Evolutionary conservation across 2,113 vertebrate genomes (phyloP).

Genomic region (Alligator sinensis): DNA sequence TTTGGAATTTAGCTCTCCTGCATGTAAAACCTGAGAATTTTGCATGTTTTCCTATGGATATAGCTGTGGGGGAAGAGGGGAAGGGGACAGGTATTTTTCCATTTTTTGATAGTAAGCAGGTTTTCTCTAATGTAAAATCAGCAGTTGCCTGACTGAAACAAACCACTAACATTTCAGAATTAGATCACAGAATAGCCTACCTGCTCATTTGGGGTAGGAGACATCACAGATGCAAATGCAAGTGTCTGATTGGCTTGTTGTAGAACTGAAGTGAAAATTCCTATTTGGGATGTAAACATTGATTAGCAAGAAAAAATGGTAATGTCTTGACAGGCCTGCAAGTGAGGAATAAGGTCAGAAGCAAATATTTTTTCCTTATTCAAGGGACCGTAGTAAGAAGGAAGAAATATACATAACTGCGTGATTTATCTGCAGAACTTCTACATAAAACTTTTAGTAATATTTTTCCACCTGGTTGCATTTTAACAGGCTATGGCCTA

Average conservation of each 20-base stretch:
- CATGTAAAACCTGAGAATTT: not conserved
- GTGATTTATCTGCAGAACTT: not conserved
- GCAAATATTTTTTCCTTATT: not conserved
- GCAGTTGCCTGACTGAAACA: not conserved
- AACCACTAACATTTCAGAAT: not conserved
- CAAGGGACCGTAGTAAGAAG: not conserved
- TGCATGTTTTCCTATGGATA: not conserved
- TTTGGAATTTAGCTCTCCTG: not conserved
- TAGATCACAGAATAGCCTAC: not conserved
- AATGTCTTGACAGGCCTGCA: not conserved
- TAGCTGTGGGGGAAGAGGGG: not conserved
- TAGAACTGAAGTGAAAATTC: not conserved
- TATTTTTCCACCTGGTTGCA: not conserved
- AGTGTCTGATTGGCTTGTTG: not conserved
- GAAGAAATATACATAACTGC: not conserved
- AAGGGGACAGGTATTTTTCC: not conserved
- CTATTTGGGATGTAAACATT: not conserved
- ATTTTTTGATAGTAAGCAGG: not conserved
- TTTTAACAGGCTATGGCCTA: not conserved
- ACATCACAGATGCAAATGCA: not conserved
- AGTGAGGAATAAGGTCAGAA: not conserved
- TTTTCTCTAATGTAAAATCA: not conserved
- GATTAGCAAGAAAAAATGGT: not conserved
- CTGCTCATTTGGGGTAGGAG: not conserved
- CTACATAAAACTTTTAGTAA: not conserved